Conservation (phyloP, 2,797 vertebrate species). For the Potorous gilbertii region DNA sequence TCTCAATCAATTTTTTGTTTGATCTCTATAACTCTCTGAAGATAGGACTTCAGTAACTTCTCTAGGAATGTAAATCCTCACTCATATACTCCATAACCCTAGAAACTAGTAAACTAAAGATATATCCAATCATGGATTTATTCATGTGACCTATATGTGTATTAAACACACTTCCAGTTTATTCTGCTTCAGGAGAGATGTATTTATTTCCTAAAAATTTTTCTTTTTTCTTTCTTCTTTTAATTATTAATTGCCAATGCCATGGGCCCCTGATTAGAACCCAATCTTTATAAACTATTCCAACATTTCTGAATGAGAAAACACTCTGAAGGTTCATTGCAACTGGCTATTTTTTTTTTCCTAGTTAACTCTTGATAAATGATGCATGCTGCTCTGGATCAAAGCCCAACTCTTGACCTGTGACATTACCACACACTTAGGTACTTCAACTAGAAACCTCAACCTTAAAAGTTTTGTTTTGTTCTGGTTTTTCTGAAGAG, state of each 20-base stretch:
- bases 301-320: slow-evolving; percentile 67
- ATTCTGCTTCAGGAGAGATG: slow-evolving; percentile 58
- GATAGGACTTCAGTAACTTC: slow-evolving; percentile 75
- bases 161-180: slow-evolving; percentile 33
- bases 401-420: slow-evolving; percentile 81
- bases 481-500: slow-evolving; percentile 65
- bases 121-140: background rate
- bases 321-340: slow-evolving; percentile 64
- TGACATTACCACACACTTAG: slow-evolving; percentile 71
- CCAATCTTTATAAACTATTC: slow-evolving; percentile 49
- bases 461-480: slow-evolving; percentile 71
- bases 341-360: slow-evolving; percentile 76
- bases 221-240: slow-evolving; percentile 33
- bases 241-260: slow-evolving; percentile 62
- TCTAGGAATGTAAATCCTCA: slow-evolving; percentile 66
- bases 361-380: slow-evolving; percentile 79
- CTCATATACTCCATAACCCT: slow-evolving; percentile 46
- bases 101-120: background rate
- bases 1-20: slow-evolving; percentile 30
- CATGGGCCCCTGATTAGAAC: slow-evolving; percentile 62
- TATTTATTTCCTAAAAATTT: slow-evolving; percentile 46
- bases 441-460: slow-evolving; percentile 74
- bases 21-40: slow-evolving; percentile 29
- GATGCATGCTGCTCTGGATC: slow-evolving; percentile 68
- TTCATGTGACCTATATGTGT: background rate